Percentiles rank a stretch among this genome's conserved stretches.
phyloP scores from a whole-genome alignment of 2,888 invertebrate genomes.

The Dexiosoma caninum region DNA sequence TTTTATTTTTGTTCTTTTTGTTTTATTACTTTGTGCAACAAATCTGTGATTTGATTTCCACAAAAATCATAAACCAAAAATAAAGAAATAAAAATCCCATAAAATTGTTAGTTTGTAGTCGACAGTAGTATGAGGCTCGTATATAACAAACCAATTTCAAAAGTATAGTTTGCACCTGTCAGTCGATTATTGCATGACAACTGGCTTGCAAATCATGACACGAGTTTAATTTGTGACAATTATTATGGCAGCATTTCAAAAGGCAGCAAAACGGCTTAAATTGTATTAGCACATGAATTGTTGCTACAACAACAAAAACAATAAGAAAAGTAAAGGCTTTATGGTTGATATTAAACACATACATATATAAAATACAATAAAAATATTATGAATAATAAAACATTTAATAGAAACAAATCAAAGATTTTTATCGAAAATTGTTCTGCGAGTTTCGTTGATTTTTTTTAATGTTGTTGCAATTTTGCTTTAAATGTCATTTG shows the following conservation, averaged over 20 bases:
- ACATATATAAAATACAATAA: conserved; percentile 31
- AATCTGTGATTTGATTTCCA: conserved; percentile 2
- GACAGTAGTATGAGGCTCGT: neutral
- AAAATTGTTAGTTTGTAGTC: neutral
- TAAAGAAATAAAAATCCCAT: conserved; percentile 7
- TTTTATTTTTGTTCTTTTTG: too few species aligned
- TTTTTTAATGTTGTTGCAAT: conserved; percentile 11
- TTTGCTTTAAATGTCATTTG: conserved; percentile 55
- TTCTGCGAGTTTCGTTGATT: conserved; percentile 29
- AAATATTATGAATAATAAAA: conserved; percentile 34
- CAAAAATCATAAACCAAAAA: conserved; percentile 19
- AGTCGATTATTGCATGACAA: conserved; percentile 64
- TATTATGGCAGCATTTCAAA: conserved; percentile 75
- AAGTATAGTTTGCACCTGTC: conserved; percentile 61
- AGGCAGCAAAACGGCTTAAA: conserved; percentile 52
- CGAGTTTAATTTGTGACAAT: conserved; percentile 76
- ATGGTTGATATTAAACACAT: neutral
- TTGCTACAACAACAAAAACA: conserved; percentile 11
- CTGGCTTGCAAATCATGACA: conserved; percentile 72
- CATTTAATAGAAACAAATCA: conserved; percentile 36
- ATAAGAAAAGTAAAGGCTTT: neutral
- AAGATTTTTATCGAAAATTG: conserved; percentile 58
- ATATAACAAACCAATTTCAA: conserved; percentile 49
- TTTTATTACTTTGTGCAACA: too few species aligned
- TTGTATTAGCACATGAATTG: conserved; percentile 51